A percentile compares a stretch with the other conserved stretches of the same genome.
Conservation (phyloP, 2,797 vertebrate genomes). For the Sebastolobus altivelis region DNA sequence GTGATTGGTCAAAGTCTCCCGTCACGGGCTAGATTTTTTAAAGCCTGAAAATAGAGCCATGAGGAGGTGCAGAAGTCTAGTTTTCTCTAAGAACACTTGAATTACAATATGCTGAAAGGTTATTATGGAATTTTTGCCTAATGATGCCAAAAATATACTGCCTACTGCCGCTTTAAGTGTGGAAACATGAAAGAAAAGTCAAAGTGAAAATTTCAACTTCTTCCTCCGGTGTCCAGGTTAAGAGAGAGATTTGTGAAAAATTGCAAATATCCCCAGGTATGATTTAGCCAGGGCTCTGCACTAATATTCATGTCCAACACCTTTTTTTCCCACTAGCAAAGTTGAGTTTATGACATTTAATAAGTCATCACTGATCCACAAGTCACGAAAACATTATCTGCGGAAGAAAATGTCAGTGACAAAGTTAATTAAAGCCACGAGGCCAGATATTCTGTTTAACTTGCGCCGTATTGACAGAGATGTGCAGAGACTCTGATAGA, state of each 20-base stretch:
- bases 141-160: background rate
- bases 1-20: no score
- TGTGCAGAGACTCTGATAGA: conserved; percentile 57
- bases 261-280: background rate
- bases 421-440: conserved; percentile 59
- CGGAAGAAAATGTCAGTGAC: conserved; percentile 42
- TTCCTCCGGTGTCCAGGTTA: background rate
- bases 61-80: no score
- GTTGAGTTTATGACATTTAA: conserved; percentile 4
- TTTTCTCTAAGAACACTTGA: no score
- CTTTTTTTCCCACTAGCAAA: background rate
- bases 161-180: background rate
- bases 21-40: no score
- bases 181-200: background rate
- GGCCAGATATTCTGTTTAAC: conserved; percentile 39
- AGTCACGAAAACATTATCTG: conserved; percentile 26
- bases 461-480: conserved; percentile 49
- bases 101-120: no score
- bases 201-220: background rate
- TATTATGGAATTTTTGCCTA: no score
- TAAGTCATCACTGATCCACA: conserved; percentile 10
- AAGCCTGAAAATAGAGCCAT: no score
- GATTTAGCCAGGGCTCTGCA: background rate
- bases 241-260: background rate
- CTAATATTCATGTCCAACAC: background rate